These are phyloP conservation scores for Noctuana brunneofusca DNA, from an alignment of 2,888 invertebrate species.

Conservation along the genomic window DNA sequence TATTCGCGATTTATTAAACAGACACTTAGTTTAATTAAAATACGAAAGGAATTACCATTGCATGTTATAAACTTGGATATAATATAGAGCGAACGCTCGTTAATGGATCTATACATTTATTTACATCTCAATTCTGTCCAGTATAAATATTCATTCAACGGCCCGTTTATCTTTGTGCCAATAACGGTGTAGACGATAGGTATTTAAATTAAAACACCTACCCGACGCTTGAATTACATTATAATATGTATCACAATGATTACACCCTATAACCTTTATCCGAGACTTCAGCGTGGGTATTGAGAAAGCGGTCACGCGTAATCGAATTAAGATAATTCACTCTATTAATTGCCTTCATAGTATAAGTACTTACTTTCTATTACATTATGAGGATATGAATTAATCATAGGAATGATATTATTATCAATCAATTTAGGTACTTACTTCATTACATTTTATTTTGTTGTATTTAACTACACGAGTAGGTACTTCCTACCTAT, in stretches of 20 bases:
- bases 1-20: constrained; percentile 10
- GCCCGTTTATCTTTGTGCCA: constrained; percentile 59
- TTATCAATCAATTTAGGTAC: background rate
- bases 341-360: constrained; percentile 23
- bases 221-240: constrained; percentile 41
- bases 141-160: constrained; percentile 67
- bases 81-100: constrained; percentile 54
- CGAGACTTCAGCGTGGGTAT: constrained; percentile 23
- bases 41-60: constrained; percentile 43
- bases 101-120: constrained; percentile 66
- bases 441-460: too few species aligned
- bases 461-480: too few species aligned
- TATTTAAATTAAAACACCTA: constrained; percentile 49
- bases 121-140: constrained; percentile 65
- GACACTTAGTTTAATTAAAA: constrained; percentile 40
- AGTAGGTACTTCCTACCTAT: too few species aligned
- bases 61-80: constrained; percentile 45
- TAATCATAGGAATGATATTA: background rate
- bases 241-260: constrained; percentile 35
- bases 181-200: constrained; percentile 58
- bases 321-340: constrained; percentile 31
- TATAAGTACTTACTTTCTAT: background rate
- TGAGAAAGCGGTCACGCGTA: constrained; percentile 36
- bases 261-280: constrained; percentile 34
- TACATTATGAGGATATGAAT: background rate